phyloP scores from a whole-genome alignment of 2,888 invertebrate genomes.

The Pogonocherus hispidulus region DNA sequence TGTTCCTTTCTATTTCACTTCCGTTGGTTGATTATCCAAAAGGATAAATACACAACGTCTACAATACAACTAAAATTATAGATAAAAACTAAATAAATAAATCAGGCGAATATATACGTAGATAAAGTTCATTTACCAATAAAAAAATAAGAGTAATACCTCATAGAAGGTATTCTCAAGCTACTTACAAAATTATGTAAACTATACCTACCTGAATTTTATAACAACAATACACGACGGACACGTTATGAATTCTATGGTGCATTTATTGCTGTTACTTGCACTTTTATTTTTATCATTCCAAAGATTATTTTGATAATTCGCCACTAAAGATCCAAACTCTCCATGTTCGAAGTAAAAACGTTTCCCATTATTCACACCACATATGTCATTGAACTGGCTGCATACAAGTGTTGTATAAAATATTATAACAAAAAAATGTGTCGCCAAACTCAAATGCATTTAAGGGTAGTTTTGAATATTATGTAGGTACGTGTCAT shows the following conservation, averaged over 20 bases:
- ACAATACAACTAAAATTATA: no score
- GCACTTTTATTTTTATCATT: slow-evolving; percentile 26
- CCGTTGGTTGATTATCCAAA: no score
- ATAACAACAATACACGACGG: slow-evolving; percentile 77
- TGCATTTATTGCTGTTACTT: slow-evolving; percentile 70
- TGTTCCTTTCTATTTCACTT: no score
- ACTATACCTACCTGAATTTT: slow-evolving; percentile 67
- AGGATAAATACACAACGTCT: no score
- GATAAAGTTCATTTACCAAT: no score
- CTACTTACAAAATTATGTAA: not conserved
- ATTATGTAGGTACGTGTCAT: not conserved
- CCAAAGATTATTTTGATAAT: slow-evolving; percentile 55
- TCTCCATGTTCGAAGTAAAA: slow-evolving; percentile 67
- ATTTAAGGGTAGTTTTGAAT: slow-evolving; percentile 5
- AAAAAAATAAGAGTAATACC: no score
- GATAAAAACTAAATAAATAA: no score
- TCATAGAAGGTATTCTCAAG: not conserved
- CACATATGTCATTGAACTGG: slow-evolving; percentile 50
- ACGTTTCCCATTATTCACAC: slow-evolving; percentile 45
- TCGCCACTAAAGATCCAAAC: slow-evolving; percentile 63
- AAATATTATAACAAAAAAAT: slow-evolving; percentile 17
- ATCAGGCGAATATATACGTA: no score
- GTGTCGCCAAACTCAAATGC: not conserved
- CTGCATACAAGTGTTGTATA: slow-evolving; percentile 13
- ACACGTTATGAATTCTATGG: slow-evolving; percentile 78